Evolutionary conservation across 2,888 invertebrate species (phyloP), one percentile per base, ranked within the genome.

Genomic region (Penaeus monodon): DNA sequence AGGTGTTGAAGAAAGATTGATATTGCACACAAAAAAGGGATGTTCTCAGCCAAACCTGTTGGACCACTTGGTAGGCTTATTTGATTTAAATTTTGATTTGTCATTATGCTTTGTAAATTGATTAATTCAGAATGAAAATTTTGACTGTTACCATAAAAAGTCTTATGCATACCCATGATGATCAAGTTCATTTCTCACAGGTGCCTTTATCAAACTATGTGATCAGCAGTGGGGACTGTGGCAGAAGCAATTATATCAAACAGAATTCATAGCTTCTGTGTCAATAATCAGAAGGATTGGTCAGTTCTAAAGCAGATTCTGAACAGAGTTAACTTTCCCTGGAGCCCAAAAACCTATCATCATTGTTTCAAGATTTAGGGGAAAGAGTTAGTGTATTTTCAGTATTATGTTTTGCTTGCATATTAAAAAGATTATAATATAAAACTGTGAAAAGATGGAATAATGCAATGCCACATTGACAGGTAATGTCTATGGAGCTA

Each of bases 1-100:
- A 44, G 20, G 74, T 86, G 20, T 77, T 88, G 57, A 65, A 80
- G 20, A 81, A n/a, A 85, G 33, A 88, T 88, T 76, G 83, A 85
- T 29, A 24, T 44, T 33, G 80, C 80, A 14, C 22, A 44, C 64
- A 33, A 29, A 17, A 66, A 68, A 29, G 64, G 81, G 44, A 27
- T 64, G 22, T 88, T 88, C 66, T 33, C 38, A 22, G 78, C 68
- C 66, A 88, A 90, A 57, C 90, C 90, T 14, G 79, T 90, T 68
- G 90, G 90, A n/a, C 90, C 90, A 24, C 29, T 90, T 14, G 89
- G 89, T 86, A 81, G 86, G 86, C 17, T 12, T n/a, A 70, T 22
- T n/a, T 57, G 2, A 17, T 20, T 57, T 20, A 3, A 44, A 44
- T 6, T 44, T 44, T 6, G 1, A n/a, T 73, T 49, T 49, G 20